phyloP scores from a whole-genome alignment of 2,113 vertebrate species.

The Brachyhypopomus gauderio region DNA sequence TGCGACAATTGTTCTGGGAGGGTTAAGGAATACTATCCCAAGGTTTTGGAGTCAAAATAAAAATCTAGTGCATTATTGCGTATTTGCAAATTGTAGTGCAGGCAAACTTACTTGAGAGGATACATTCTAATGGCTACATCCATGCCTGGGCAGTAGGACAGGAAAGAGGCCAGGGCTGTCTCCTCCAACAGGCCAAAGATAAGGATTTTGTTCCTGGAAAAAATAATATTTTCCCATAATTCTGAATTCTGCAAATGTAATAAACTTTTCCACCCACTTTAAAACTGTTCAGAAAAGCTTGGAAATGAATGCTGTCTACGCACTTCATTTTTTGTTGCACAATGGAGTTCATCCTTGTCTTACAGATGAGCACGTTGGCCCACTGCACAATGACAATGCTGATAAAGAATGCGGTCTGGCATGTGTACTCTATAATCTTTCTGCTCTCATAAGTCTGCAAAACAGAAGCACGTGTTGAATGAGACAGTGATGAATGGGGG shows the following conservation, averaged over 20 bases:
- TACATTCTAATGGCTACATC: constrained; percentile 80
- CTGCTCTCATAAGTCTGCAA: constrained; percentile 88
- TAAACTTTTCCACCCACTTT: constrained; percentile 49
- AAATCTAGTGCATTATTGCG: no score
- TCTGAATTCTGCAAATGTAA: neutral
- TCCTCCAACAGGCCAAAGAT: constrained; percentile 81
- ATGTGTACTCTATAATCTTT: constrained; percentile 92
- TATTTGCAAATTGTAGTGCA: constrained; percentile 72
- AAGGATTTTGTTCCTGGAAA: constrained; percentile 75
- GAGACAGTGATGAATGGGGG: neutral
- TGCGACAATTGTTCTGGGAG: no score
- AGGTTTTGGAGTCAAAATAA: no score
- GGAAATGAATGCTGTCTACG: constrained; percentile 40
- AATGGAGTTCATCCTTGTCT: constrained; percentile 88
- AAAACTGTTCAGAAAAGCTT: neutral
- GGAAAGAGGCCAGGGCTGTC: constrained; percentile 75
- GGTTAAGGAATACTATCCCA: no score
- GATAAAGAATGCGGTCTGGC: constrained; percentile 90
- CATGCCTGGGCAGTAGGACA: constrained; percentile 81
- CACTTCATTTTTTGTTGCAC: constrained; percentile 94
- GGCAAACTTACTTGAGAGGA: constrained; percentile 75
- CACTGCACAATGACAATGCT: constrained; percentile 92
- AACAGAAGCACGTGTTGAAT: neutral
- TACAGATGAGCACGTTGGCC: constrained; percentile 92
- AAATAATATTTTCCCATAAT: constrained; percentile 64